These are phyloP conservation scores for Polypterus senegalus DNA, from an alignment of 2,113 vertebrate species.

Conservation along the genomic window DNA sequence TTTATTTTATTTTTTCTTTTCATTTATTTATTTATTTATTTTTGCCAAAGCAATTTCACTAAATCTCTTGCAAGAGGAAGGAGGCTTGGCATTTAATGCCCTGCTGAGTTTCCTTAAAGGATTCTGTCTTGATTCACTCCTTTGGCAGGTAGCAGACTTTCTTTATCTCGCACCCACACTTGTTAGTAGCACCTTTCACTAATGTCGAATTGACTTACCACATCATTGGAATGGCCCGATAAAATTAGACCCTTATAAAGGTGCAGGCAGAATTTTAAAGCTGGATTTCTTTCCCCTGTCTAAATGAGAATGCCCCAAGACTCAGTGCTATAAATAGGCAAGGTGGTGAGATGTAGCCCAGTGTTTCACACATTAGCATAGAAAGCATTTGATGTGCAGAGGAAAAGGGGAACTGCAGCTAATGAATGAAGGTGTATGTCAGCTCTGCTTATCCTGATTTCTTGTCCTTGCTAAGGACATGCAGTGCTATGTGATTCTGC, in stretches of 20 bases:
- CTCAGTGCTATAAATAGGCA: too few species aligned
- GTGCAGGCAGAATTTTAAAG: too few species aligned
- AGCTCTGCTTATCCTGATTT: too few species aligned
- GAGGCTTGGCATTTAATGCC: constrained; percentile 36
- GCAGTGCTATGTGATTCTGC: too few species aligned
- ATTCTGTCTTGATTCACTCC: constrained; percentile 31
- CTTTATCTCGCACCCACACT: constrained; percentile 38
- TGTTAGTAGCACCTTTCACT: constrained; percentile 42
- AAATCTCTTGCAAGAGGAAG: constrained; percentile 23
- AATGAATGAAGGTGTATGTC: too few species aligned
- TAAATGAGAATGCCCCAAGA: too few species aligned
- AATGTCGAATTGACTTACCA: constrained; percentile 42
- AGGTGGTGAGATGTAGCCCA: too few species aligned
- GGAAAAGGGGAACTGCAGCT: too few species aligned
- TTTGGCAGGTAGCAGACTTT: constrained; percentile 32
- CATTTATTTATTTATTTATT: background rate
- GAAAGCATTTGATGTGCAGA: too few species aligned
- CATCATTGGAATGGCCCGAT: constrained; percentile 38
- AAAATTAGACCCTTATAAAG: constrained; percentile 16
- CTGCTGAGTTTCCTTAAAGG: constrained; percentile 35
- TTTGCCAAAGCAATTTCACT: constrained; percentile 21
- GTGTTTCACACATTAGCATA: too few species aligned
- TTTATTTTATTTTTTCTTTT: constrained; percentile 7
- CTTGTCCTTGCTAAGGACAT: too few species aligned
- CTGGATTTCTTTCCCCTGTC: too few species aligned